phyloP scores from a whole-genome alignment of 2,797 vertebrate species.

The Leptoclinus maculatus region DNA sequence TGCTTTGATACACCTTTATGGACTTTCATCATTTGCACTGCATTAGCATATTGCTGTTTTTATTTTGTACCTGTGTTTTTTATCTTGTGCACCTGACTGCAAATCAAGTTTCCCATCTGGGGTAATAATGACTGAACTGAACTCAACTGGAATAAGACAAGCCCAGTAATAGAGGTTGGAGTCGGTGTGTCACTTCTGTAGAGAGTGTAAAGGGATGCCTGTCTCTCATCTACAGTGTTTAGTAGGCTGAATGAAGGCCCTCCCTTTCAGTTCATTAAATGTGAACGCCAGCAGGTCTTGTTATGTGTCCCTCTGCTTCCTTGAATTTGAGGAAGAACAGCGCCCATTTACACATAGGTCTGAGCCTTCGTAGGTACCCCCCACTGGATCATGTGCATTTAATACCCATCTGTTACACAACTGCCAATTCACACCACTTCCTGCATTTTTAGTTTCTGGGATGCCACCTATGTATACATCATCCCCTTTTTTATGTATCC shows the following conservation, averaged over 20 bases:
- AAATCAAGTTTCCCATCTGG: too few relatives aligned
- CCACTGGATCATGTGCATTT: neutral
- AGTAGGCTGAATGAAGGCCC: neutral
- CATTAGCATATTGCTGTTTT: neutral
- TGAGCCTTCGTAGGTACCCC: neutral
- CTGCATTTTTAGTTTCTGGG: neutral
- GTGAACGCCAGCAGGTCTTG: neutral
- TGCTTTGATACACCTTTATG: neutral
- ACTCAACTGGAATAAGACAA: constrained; percentile 4
- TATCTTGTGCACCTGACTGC: too few relatives aligned
- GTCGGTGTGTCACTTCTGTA: neutral
- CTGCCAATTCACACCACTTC: neutral
- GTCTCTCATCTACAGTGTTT: neutral
- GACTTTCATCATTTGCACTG: constrained; percentile 6
- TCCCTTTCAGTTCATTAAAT: neutral
- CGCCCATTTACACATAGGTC: neutral
- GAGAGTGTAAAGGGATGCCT: neutral
- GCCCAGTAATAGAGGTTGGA: neutral
- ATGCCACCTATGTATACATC: neutral
- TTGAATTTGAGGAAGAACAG: constrained; percentile 9
- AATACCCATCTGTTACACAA: constrained; percentile 3
- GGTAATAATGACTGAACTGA: neutral
- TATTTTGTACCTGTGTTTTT: too few relatives aligned
- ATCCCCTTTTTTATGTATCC: neutral
- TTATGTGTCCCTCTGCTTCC: constrained; percentile 1